Evolutionary conservation across 2,113 vertebrate species (phyloP), one percentile per base, ranked within the genome.

Genomic region (Hyperoodon ampullatus): DNA sequence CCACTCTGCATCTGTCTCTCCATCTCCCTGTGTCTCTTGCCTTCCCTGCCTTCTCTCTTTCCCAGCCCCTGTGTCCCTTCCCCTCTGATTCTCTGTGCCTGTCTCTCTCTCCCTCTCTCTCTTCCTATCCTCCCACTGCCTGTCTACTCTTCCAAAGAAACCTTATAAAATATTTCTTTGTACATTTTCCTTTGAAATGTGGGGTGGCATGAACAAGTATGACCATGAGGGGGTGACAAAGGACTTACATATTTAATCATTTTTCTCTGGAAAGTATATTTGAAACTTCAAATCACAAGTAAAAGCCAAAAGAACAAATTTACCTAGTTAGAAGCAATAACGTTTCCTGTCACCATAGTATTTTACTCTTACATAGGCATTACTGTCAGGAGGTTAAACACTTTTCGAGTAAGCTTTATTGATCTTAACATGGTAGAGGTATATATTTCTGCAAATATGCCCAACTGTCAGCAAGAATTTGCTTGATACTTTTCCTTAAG

Each of bases 141-240:
- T n/a, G 10, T 44, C 33, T 68, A 1, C 19, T 53, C 42, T 23
- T 26, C 7, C 44, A 1, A 60, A 19, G 6, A 55, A 74, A 53
- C 44, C 24, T 90, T 66, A 30, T 33, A 61, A 35, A 78, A 16
- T 35, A 89, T 33, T 74, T 39, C 42, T 66, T 53, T 86, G 39
- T 39, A 68, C 26, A 16, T 60, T 88, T 96, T 83, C 42, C 35
- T 84, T 84, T 74, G 55, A 68, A 70, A 74, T 42, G 11, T 44
- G 10, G 71, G 18, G 19, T 68, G 33, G 42, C 61, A 93, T 78
- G 60, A 75, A 78, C 18, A 47, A 58, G 9, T 58, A n/a, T 85
- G 85, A 70, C 96, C 98, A 97, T 14, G 7, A 86, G 97, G 5
- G 88, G 98, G 95, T 97, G 97, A 96, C 94, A 95, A 12, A 96